Percentiles rank a stretch among this genome's conserved stretches.
These are phyloP conservation scores for Lycaon pictus DNA, from an alignment of 2,113 vertebrate species.

Conservation along the genomic window DNA sequence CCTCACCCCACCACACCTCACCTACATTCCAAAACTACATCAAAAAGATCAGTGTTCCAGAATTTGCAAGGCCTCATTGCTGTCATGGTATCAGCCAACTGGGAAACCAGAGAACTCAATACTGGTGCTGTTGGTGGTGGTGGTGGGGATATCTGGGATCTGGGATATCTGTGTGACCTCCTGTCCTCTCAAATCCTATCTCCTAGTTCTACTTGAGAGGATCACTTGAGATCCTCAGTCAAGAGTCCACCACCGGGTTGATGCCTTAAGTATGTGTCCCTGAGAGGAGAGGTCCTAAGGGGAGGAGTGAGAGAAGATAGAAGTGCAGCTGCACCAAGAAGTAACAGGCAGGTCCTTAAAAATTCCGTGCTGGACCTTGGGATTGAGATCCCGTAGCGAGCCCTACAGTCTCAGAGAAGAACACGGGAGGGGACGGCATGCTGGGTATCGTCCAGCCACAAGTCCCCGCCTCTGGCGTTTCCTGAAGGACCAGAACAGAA, in stretches of 20 bases:
- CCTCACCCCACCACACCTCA: too few relatives aligned
- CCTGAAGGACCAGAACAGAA: not conserved
- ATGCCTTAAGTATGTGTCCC: not conserved
- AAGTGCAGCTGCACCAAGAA: not conserved
- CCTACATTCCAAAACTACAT: too few relatives aligned
- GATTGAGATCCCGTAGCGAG: not conserved
- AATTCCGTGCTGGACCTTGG: not conserved
- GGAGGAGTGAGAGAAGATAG: not conserved
- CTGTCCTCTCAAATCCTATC: not conserved
- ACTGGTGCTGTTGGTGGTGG: not conserved
- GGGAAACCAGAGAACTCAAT: not conserved
- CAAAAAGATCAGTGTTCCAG: not conserved
- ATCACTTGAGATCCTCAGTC: not conserved
- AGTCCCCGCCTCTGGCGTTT: not conserved
- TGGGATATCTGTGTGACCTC: not conserved
- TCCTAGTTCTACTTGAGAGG: not conserved
- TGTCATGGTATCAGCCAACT: not conserved
- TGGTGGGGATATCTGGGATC: too few relatives aligned
- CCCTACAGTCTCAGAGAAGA: not conserved
- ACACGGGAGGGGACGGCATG: not conserved
- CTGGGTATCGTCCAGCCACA: not conserved
- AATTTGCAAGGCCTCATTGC: not conserved
- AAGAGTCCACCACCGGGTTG: not conserved
- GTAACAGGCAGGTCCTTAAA: not conserved
- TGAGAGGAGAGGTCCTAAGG: not conserved